phyloP scores from a whole-genome alignment of 2,888 invertebrate species.

The Sminthurides aquaticus region DNA sequence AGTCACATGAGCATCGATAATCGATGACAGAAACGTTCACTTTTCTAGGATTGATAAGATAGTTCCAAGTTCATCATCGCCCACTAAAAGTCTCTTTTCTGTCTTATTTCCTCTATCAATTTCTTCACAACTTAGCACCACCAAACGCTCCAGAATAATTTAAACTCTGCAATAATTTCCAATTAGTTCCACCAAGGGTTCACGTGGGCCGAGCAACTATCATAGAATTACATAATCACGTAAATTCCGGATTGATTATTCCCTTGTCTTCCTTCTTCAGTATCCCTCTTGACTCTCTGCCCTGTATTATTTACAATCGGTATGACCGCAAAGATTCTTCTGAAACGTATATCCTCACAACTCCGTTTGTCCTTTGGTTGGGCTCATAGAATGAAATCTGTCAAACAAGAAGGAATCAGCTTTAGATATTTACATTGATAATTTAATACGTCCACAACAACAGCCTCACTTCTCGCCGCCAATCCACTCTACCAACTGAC shows the following conservation, averaged over 20 bases:
- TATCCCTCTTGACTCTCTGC: not conserved
- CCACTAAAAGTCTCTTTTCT: not conserved
- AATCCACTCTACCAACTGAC: no score
- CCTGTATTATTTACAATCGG: no score
- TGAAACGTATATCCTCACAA: no score
- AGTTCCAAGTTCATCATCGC: not conserved
- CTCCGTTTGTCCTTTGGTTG: not conserved
- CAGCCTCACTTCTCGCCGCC: not conserved
- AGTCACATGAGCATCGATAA: no score
- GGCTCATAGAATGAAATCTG: not conserved
- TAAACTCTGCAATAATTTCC: not conserved
- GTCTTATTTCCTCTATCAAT: not conserved
- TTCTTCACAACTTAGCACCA: not conserved
- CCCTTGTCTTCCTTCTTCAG: not conserved
- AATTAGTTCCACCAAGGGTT: not conserved
- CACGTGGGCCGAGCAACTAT: no score
- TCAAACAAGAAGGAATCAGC: not conserved
- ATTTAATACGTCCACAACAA: no score
- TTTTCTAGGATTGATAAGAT: not conserved
- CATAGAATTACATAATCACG: not conserved
- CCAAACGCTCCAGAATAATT: no score
- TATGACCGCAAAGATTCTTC: not conserved
- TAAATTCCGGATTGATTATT: no score
- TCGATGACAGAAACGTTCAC: not conserved
- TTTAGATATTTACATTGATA: not conserved